Evolutionary conservation across 1,140 invertebrate species (phyloP).

Genomic region (Sipha flava): DNA sequence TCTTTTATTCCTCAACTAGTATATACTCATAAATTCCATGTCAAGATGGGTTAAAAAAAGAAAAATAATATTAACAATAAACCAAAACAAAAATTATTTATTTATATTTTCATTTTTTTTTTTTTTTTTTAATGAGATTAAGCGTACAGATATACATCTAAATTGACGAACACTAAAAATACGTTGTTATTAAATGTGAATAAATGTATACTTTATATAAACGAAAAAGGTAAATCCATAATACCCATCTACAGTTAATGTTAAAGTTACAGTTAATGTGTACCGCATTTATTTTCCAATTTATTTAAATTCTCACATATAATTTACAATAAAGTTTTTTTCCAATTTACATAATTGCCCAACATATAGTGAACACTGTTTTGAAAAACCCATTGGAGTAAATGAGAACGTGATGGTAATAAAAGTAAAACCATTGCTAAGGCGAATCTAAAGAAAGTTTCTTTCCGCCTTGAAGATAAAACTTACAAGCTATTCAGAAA

Average conservation of each 20-base stretch:
- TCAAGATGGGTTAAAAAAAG: background rate
- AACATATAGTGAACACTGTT: background rate
- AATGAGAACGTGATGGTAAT: background rate
- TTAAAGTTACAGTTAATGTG: background rate
- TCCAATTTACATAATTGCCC: constrained; percentile 9
- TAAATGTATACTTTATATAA: background rate
- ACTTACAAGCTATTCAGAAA: background rate
- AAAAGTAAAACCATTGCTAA: background rate
- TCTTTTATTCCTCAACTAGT: background rate
- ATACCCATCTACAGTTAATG: background rate
- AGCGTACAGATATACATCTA: background rate
- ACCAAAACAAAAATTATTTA: background rate
- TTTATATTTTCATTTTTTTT: background rate
- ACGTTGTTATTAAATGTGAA: background rate
- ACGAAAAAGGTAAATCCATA: background rate
- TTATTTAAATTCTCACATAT: background rate
- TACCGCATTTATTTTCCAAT: background rate
- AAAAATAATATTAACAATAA: too few species aligned
- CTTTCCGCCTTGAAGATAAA: background rate
- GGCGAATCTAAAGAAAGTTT: background rate
- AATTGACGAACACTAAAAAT: background rate
- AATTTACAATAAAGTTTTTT: background rate
- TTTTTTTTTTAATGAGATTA: background rate
- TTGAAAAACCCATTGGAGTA: background rate
- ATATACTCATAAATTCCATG: background rate